Evolutionary conservation across 2,113 vertebrate species (phyloP).

Genomic region (Phylloscopus trochiloides): DNA sequence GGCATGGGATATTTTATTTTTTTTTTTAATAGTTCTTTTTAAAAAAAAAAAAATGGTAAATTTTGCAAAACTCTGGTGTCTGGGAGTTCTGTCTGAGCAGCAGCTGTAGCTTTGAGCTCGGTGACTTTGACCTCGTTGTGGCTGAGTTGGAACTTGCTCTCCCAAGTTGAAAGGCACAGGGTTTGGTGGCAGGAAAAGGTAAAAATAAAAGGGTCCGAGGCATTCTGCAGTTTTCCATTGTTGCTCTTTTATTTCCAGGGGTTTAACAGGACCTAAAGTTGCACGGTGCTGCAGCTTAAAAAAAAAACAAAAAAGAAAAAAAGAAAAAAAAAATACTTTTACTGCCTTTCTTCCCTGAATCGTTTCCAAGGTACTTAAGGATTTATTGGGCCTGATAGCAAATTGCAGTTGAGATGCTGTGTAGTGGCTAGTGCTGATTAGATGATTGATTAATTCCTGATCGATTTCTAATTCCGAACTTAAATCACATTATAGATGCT

Average conservation of each 20-base stretch:
- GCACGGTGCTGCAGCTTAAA: neutral
- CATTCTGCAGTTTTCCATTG: slow-evolving; percentile 36
- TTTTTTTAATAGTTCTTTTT: neutral
- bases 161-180: slow-evolving; percentile 58
- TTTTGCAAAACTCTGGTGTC: slow-evolving; percentile 3
- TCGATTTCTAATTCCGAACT: slow-evolving; percentile 60
- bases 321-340: neutral
- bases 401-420: neutral
- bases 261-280: neutral
- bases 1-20: neutral
- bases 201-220: neutral
- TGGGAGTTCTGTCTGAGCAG: neutral
- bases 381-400: slow-evolving; percentile 35
- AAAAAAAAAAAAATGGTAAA: neutral
- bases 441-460: slow-evolving; percentile 43
- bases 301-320: neutral
- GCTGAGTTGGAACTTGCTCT: slow-evolving; percentile 59
- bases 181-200: slow-evolving; percentile 34
- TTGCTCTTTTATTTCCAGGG: slow-evolving; percentile 60
- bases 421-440: slow-evolving; percentile 5
- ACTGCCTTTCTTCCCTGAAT: slow-evolving; percentile 22
- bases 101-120: slow-evolving; percentile 10
- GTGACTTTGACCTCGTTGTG: slow-evolving; percentile 64
- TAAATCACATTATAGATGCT: slow-evolving; percentile 9
- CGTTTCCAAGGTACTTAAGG: slow-evolving; percentile 32